Percentiles rank a stretch among this genome's conserved stretches.
Evolutionary conservation across 2,888 invertebrate species (phyloP).

Genomic region (Cylindroiulus punctatus): DNA sequence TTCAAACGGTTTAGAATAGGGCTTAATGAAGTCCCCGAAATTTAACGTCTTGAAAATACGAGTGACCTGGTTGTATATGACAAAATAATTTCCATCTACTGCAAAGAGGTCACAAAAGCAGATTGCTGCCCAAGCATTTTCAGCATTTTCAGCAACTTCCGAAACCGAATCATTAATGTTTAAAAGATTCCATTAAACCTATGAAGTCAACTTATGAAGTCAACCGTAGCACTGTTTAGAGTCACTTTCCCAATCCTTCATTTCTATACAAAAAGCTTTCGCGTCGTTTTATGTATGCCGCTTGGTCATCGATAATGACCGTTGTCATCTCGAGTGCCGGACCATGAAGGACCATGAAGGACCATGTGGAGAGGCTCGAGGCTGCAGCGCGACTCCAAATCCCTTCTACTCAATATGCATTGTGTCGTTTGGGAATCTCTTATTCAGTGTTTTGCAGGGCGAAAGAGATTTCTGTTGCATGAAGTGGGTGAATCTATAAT

Average conservation of each 20-base stretch:
- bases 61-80: neutral
- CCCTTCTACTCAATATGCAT: slow-evolving; percentile 14
- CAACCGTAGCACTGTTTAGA: slow-evolving; percentile 2
- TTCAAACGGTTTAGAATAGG: too few species aligned
- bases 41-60: neutral
- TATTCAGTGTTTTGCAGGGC: slow-evolving; percentile 6
- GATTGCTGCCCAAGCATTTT: neutral
- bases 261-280: neutral
- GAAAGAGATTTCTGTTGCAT: slow-evolving; percentile 19
- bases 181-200: neutral
- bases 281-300: neutral
- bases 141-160: neutral
- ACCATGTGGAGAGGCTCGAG: neutral
- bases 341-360: slow-evolving; percentile 33
- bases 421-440: slow-evolving; percentile 4
- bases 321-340: slow-evolving; percentile 10
- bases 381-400: neutral
- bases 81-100: neutral
- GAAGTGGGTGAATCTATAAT: slow-evolving; percentile 35
- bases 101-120: neutral
- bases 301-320: slow-evolving; percentile 28
- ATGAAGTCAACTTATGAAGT: neutral
- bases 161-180: neutral
- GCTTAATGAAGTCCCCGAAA: too few species aligned
- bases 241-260: slow-evolving; percentile 5